Base-by-base conservation (phyloP, 2,113 vertebrate species). In the Narcine bancroftii region DNA sequence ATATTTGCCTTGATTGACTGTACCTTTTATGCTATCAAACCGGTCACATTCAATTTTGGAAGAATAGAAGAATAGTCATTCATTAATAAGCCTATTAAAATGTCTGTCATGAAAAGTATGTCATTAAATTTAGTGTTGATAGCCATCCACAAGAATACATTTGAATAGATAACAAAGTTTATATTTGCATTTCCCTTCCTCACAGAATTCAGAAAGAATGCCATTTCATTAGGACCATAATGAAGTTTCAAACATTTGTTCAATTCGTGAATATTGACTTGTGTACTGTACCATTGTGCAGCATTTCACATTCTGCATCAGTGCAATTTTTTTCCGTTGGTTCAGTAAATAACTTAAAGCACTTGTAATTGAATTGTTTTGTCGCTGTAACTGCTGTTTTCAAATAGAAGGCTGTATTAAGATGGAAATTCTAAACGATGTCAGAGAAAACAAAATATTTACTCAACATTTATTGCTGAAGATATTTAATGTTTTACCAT, bases 121-220 rank as follows among this genome's bases (percentile, higher is more conserved):
- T 53, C 47, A 83, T 83, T 83, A 53, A 10, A 33, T 53, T 83
- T 33, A 83, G 26, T 83, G 47, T 3, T 53, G 50, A 83, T 11
- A 83, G 47, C 33, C 29, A 83, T 53, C 79, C 33, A 3, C 47
- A 15, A 50, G 79, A 53, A 53, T 83, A 17, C 26, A 83, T 83
- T 83, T 83, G 79, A 53, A 83, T 53, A 83, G 79, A 83, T 83
- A 83, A 83, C 47, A 83, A 53, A 33, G 79, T 56, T 56, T 53
- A 3, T 56, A 83, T 83, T 83, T 83, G 79, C 79, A 83, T 83
- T 53, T 83, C 47, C 15, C 79, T 53, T 83, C 50, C 79, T 83
- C 53, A 83, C 47, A 83, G 50, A 83, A 83, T 83, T 29, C 47
- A 56, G 50, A 33, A 45, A n/a, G 9, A 83, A 83, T 83, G 47